Conservation (phyloP, 2,113 vertebrate species). For the Gnathonemus echidnorhynchus region DNA sequence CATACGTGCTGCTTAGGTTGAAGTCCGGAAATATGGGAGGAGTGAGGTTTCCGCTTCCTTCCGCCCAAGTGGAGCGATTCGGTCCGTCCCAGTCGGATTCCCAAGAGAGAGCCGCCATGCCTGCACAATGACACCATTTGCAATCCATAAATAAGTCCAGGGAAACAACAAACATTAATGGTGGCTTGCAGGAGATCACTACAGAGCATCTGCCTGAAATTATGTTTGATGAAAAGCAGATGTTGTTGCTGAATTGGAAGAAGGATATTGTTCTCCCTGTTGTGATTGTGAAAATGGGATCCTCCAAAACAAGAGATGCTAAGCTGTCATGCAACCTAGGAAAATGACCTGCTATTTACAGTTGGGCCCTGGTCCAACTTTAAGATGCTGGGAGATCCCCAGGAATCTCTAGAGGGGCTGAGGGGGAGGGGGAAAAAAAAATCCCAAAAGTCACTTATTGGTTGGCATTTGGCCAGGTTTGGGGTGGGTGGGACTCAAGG, state of each 20-base stretch:
- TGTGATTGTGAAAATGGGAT: background rate
- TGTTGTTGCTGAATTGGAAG: background rate
- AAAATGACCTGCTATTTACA: background rate
- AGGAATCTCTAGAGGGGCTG: background rate
- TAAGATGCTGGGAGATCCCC: background rate
- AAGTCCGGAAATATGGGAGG: conserved; percentile 43
- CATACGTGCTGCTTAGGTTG: conserved; percentile 50
- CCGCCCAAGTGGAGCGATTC: conserved; percentile 42
- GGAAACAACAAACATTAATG: background rate
- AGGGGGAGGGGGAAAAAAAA: background rate
- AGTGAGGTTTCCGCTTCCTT: conserved; percentile 48
- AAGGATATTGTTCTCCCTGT: background rate
- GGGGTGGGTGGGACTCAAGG: background rate
- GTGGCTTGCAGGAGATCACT: background rate
- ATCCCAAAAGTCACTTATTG: background rate
- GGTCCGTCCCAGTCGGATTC: conserved; percentile 54
- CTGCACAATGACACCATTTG: conserved; percentile 41
- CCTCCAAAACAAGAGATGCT: background rate
- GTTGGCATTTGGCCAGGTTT: background rate
- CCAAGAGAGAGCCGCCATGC: conserved; percentile 57
- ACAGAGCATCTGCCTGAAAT: background rate
- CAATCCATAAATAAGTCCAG: background rate
- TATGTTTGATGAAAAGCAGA: background rate
- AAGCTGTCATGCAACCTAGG: background rate
- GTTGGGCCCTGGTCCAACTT: background rate